A percentile compares a stretch with the other conserved stretches of the same genome.
These are phyloP conservation scores for Phylloscopus whistleri DNA, from an alignment of 2,113 vertebrate genomes.

Conservation along the genomic window DNA sequence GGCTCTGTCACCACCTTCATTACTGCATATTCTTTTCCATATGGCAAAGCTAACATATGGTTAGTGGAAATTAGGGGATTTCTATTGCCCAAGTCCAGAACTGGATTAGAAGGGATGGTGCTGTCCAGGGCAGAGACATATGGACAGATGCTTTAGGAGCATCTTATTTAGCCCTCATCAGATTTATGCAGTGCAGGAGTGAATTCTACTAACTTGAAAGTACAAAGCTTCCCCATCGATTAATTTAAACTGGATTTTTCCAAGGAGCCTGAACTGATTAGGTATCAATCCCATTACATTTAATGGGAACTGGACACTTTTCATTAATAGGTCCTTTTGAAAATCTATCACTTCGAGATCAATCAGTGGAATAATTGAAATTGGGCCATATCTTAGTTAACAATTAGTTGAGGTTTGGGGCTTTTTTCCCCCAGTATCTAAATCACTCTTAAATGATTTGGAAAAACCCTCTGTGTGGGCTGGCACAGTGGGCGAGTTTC, in stretches of 20 bases:
- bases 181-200: background rate
- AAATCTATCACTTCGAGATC: slow-evolving; percentile 14
- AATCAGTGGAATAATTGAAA: slow-evolving; percentile 23
- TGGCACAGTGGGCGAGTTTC: background rate
- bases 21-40: slow-evolving; percentile 14
- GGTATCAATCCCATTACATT: slow-evolving; percentile 11
- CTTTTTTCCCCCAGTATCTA: background rate
- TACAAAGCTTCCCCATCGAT: background rate
- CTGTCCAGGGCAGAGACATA: background rate
- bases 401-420: background rate
- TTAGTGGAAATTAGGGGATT: slow-evolving; percentile 14
- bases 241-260: slow-evolving; percentile 32
- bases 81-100: background rate
- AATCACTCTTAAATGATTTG: slow-evolving; percentile 8
- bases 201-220: background rate
- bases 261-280: background rate
- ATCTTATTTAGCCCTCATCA: background rate
- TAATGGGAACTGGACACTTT: background rate
- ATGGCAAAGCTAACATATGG: slow-evolving; percentile 19
- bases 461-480: background rate
- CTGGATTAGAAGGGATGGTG: background rate
- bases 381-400: background rate
- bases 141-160: background rate
- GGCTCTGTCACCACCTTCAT: slow-evolving; percentile 2
- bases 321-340: background rate